A percentile compares a stretch with the other conserved stretches of the same genome.
These are phyloP conservation scores for Trachelus stipa DNA, from an alignment of 2,888 invertebrate genomes.

Conservation along the genomic window DNA sequence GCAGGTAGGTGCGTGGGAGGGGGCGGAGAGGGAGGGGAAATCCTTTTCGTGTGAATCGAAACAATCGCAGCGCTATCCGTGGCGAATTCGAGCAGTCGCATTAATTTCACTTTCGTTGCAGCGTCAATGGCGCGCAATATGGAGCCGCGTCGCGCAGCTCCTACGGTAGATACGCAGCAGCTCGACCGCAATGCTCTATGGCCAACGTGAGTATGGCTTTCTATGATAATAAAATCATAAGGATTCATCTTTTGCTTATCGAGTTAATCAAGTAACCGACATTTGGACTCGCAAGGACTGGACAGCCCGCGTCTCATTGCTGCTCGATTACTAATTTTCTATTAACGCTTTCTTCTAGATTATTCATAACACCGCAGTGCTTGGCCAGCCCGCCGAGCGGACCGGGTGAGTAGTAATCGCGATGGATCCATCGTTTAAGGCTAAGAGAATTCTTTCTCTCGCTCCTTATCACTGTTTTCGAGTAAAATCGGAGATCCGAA, in stretches of 20 bases:
- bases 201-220: slow-evolving; percentile 69
- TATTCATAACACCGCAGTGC: slow-evolving; percentile 73
- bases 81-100: background rate
- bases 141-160: slow-evolving; percentile 46
- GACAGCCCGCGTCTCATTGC: background rate
- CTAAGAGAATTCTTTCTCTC: background rate
- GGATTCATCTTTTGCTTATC: background rate
- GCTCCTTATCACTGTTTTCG: background rate
- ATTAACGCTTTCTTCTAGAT: slow-evolving; percentile 69
- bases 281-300: background rate
- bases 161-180: slow-evolving; percentile 73
- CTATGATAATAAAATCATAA: background rate
- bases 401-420: slow-evolving; percentile 69
- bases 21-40: background rate
- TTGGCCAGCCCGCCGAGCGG: slow-evolving; percentile 69
- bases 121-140: slow-evolving; percentile 49
- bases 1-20: slow-evolving; percentile 23
- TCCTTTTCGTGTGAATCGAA: background rate
- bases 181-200: slow-evolving; percentile 76
- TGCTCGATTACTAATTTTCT: slow-evolving; percentile 28
- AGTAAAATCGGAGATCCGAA: background rate
- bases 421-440: background rate
- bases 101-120: slow-evolving; percentile 31
- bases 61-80: background rate
- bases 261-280: background rate